Conservation (phyloP, 2,113 vertebrate genomes). For the Cheilinus undulatus region DNA sequence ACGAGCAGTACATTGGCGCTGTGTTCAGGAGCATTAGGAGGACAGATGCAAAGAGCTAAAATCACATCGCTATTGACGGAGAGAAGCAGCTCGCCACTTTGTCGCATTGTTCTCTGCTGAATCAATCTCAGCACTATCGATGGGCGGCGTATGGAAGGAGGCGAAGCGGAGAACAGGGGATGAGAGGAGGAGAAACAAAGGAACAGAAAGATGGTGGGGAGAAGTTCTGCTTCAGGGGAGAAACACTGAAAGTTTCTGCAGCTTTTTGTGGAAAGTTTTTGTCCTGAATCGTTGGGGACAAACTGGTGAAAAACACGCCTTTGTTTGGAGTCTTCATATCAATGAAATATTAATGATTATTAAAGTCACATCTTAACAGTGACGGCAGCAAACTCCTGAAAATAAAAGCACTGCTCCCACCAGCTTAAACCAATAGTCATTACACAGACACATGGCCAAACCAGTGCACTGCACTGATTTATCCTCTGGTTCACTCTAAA, state of each 20-base stretch:
- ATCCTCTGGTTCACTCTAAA: no score
- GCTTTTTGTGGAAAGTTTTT: conserved; percentile 2
- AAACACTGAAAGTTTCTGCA: not conserved
- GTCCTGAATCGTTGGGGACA: no score
- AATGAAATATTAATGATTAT: conserved; percentile 26
- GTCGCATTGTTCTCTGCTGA: conserved; percentile 28
- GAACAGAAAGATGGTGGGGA: not conserved
- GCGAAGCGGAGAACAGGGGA: not conserved
- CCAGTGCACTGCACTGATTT: no score
- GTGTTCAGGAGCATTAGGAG: conserved; percentile 16
- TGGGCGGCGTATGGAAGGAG: conserved; percentile 10
- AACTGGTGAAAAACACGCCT: no score
- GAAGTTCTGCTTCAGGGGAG: conserved; percentile 18
- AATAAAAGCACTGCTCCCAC: no score
- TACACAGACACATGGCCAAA: no score
- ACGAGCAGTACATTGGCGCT: conserved; percentile 5
- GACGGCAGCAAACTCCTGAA: no score
- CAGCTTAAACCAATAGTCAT: no score
- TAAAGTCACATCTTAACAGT: no score
- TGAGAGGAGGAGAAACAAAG: conserved; percentile 20
- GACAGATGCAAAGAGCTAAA: conserved; percentile 38
- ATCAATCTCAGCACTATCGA: conserved; percentile 46
- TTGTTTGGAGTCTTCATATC: not conserved
- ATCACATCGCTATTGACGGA: conserved; percentile 41
- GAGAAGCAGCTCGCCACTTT: conserved; percentile 25